Evolutionary conservation across 1,140 invertebrate species (phyloP), one percentile per base, ranked within the genome.

Genomic region (Eriosoma lanigerum): DNA sequence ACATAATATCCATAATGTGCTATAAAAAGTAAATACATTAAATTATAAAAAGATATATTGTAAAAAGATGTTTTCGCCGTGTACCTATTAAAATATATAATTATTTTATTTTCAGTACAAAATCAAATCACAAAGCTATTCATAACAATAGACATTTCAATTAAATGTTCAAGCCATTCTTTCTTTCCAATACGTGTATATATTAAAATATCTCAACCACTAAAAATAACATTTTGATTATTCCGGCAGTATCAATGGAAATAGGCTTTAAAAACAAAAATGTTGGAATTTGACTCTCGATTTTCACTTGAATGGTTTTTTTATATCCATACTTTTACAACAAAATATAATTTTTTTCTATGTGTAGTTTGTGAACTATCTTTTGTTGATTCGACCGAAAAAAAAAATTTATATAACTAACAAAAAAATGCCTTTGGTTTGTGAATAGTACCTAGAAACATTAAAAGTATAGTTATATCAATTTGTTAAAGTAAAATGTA

Each of bases 211-310:
- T 46, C 38, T 19, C 38, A 46, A 68, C 12, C 13, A 24, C 32
- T 68, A 68, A 6, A 68, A 68, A 46, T 68, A 68, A 68, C 38
- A 68, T 68, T 68, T 68, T 46, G 38, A 68, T 68, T 68, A 68
- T 68, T 68, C 10, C 32, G 46, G 64, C 38, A 68, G 8, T 38
- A 38, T 3, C 8, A 38, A 48, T 48, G 10, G 46, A 48, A 48
- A 68, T 68, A 68, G 32, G 64, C 64, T 68, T 68, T 21, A 21
- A 21, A 24, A 68, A 66, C 32, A 21, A 68, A 68, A 68, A 38
- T n/a, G 32, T 64, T 12, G 32, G 32, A 68, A 46, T 68, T 46
- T 68, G 38, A 24, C 19, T 68, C 38, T 10, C 12, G n/a, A 44
- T 68, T 68, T 68, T 13, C 32, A 46, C 64, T 68, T 46, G 38